Base-by-base conservation (phyloP, 30 jellyfish, hydroid and myxozoan genomes). In the Euphysa ruthae region DNA sequence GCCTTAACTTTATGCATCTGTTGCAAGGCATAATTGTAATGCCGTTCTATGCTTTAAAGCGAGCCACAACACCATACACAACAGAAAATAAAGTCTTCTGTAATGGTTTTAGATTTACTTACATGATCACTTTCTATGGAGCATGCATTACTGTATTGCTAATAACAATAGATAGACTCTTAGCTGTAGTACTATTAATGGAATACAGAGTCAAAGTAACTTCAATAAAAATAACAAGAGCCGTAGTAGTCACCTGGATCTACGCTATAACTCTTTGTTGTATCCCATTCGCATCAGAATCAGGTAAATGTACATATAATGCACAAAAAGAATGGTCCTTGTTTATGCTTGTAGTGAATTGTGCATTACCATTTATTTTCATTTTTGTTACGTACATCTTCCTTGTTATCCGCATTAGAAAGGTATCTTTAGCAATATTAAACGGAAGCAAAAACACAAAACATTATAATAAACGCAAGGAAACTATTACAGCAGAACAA, bases 81-180 rank as follows among this genome's bases (percentile, higher is more conserved):
- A 30, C 29, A 26, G 25, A 27, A 32, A 25, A 14, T 68, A 3
- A 0, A 14, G 23, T 68, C 28, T 44, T 49, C 19, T 68, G 80
- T 54, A 54, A 68, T 26, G 80, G 80, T 43, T 68, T 52, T 38
- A 72, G 75, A 20, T 68, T 68, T 27, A 68, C 74, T 8, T 42
- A 52, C 51, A 43, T 68, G 71, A 51, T 68, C 52, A 68, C 80
- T 6, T 68, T 68, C 50, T 68, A 68, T 27, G 50, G 32, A 3
- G 44, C 80, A 1, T 24, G 31, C 15, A 18, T 42, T 23, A 55
- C 73, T 28, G 80, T 44, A 10, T 13, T 49, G 18, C n/a, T 68
- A 15, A 52, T 68, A 7, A 31, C 58, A 7, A 32, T 49, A 19
- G 80, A 68, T 32, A 26, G 80, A 18, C 27, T 49, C 0, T 28